These are phyloP conservation scores for Macropus fuliginosus DNA, from an alignment of 2,797 vertebrate genomes.

Conservation along the genomic window DNA sequence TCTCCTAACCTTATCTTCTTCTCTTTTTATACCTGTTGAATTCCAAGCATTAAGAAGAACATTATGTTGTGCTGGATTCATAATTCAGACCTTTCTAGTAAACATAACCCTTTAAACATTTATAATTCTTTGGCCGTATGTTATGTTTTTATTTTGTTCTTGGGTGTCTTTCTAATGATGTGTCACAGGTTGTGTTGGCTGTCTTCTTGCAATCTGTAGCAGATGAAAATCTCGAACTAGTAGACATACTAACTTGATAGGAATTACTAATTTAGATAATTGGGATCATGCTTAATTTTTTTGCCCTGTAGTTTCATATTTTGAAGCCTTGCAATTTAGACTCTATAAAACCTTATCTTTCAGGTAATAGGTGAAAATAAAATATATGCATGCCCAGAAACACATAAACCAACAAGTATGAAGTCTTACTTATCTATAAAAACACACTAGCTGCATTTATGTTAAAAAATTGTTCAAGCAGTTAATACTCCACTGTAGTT, in stretches of 20 bases:
- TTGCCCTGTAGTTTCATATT: slow-evolving; percentile 67
- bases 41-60: background rate
- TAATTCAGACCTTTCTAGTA: background rate
- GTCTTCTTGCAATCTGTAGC: slow-evolving; percentile 3
- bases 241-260: slow-evolving; percentile 29
- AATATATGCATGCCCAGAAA: slow-evolving; percentile 34
- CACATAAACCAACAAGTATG: slow-evolving; percentile 29
- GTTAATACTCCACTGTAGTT: slow-evolving; percentile 42
- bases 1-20: background rate
- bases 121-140: slow-evolving; percentile 2
- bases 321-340: slow-evolving; percentile 74
- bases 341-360: slow-evolving; percentile 76
- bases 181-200: slow-evolving; percentile 20
- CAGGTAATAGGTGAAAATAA: slow-evolving; percentile 64
- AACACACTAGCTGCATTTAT: background rate
- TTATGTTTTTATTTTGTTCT: slow-evolving; percentile 46
- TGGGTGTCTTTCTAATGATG: slow-evolving; percentile 38
- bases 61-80: slow-evolving; percentile 31
- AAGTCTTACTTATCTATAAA: slow-evolving; percentile 15
- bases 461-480: slow-evolving; percentile 39
- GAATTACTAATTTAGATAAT: slow-evolving; percentile 76
- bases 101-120: background rate
- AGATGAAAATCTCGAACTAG: slow-evolving; percentile 60
- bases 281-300: slow-evolving; percentile 69
- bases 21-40: background rate